phyloP scores from a whole-genome alignment of 2,888 invertebrate species.

The Microchrysa polita region DNA sequence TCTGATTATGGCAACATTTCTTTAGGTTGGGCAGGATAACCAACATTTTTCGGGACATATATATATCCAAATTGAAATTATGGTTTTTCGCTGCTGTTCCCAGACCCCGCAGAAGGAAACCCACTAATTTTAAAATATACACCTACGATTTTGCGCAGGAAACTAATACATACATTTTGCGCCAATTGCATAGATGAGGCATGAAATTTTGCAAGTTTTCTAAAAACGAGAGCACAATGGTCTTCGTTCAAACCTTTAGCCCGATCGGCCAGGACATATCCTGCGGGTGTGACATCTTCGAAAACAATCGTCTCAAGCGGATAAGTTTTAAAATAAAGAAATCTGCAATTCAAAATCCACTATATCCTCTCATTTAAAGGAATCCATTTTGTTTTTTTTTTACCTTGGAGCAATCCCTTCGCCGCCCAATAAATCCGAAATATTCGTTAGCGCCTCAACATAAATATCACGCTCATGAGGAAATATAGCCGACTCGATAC shows the following conservation, averaged over 20 bases:
- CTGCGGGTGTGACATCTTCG: conserved; percentile 65
- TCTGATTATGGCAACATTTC: too few species aligned
- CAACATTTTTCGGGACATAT: too few species aligned
- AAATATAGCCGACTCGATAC: background rate
- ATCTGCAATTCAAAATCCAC: conserved; percentile 5
- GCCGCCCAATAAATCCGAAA: background rate
- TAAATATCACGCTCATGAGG: background rate
- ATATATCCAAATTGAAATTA: too few species aligned
- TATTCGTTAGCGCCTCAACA: background rate
- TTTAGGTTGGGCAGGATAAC: too few species aligned
- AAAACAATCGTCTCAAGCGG: conserved; percentile 21
- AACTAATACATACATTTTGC: conserved; percentile 67
- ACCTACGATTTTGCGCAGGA: conserved; percentile 49
- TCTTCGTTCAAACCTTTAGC: conserved; percentile 66
- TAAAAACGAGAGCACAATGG: conserved; percentile 66
- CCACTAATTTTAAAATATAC: too few species aligned
- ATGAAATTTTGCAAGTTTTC: conserved; percentile 67
- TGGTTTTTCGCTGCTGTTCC: too few species aligned
- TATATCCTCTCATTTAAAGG: too few species aligned
- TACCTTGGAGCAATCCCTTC: conserved; percentile 30
- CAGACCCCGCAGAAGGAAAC: too few species aligned
- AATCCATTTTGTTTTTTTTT: too few species aligned
- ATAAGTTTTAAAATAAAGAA: background rate
- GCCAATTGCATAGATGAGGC: conserved; percentile 67
- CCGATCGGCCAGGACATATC: conserved; percentile 68